Percentiles rank a stretch among this genome's conserved stretches.
Evolutionary conservation across 1,140 invertebrate genomes (phyloP).

Genomic region (Penaeus vannamei): DNA sequence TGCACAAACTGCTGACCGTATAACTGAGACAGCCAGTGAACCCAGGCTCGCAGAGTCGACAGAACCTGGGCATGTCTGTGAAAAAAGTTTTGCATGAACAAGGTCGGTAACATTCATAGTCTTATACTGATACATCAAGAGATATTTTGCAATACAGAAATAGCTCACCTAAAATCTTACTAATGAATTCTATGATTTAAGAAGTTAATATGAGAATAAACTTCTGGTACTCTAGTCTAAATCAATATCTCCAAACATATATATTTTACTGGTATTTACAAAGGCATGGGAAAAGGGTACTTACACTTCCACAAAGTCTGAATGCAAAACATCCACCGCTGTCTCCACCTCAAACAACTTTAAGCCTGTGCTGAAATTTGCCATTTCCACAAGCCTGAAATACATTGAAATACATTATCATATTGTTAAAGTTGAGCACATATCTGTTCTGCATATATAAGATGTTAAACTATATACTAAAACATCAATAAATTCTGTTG

Average conservation of each 20-base stretch:
- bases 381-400: constrained; percentile 72
- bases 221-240: too few relatives aligned
- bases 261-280: too few relatives aligned
- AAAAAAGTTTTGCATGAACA: constrained; percentile 6
- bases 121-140: background rate
- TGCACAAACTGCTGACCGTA: constrained; percentile 68
- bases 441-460: background rate
- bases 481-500: too few relatives aligned
- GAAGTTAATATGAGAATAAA: too few relatives aligned
- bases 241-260: too few relatives aligned
- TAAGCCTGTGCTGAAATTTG: constrained; percentile 72
- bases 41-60: constrained; percentile 79
- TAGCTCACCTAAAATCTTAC: too few relatives aligned
- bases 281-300: constrained; percentile 58
- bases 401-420: constrained; percentile 30
- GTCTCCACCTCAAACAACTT: constrained; percentile 73
- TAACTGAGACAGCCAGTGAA: constrained; percentile 75
- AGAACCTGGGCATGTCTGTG: constrained; percentile 80
- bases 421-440: too few relatives aligned
- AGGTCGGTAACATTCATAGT: constrained; percentile 59
- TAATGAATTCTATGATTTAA: too few relatives aligned
- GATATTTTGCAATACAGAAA: too few relatives aligned
- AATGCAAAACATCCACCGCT: constrained; percentile 72
- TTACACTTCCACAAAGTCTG: constrained; percentile 75
- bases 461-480: too few relatives aligned